These are phyloP conservation scores for Panulirus ornatus DNA, from an alignment of 1,140 invertebrate species.

Conservation along the genomic window DNA sequence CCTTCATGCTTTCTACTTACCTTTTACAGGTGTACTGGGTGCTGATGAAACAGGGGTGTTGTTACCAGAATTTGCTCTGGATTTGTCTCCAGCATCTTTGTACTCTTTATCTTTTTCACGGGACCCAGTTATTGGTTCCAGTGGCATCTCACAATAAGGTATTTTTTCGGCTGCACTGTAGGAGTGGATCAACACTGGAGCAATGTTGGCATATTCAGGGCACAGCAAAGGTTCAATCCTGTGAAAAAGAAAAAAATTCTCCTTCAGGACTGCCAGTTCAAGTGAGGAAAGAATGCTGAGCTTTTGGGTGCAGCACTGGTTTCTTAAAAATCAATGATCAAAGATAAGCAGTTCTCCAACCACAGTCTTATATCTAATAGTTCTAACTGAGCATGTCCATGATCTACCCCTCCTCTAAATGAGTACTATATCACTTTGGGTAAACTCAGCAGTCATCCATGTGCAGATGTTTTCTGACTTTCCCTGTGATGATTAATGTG, in stretches of 20 bases:
- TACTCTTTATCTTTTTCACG: constrained; percentile 46
- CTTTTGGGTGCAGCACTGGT: neutral
- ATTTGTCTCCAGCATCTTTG: neutral
- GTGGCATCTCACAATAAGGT: constrained; percentile 79
- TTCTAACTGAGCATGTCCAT: no score
- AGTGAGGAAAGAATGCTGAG: neutral
- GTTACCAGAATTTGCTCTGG: constrained; percentile 32
- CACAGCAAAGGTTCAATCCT: constrained; percentile 86
- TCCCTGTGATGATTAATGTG: no score
- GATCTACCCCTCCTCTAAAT: no score
- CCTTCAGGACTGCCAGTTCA: no score
- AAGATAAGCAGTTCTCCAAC: no score
- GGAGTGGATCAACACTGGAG: constrained; percentile 84
- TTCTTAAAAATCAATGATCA: no score
- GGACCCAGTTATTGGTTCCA: constrained; percentile 77
- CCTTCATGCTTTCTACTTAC: constrained; percentile 14
- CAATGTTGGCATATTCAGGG: constrained; percentile 84
- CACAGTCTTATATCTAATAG: no score
- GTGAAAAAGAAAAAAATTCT: constrained; percentile 48
- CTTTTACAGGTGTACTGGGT: constrained; percentile 66
- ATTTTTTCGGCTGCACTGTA: constrained; percentile 80
- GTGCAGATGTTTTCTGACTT: no score
- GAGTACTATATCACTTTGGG: no score
- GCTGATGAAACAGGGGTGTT: constrained; percentile 74
- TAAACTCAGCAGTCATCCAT: no score